Percentiles rank a stretch among this genome's conserved stretches.
These are phyloP conservation scores for Hystrix cristata DNA, from an alignment of 2,113 vertebrate genomes.

Conservation along the genomic window DNA sequence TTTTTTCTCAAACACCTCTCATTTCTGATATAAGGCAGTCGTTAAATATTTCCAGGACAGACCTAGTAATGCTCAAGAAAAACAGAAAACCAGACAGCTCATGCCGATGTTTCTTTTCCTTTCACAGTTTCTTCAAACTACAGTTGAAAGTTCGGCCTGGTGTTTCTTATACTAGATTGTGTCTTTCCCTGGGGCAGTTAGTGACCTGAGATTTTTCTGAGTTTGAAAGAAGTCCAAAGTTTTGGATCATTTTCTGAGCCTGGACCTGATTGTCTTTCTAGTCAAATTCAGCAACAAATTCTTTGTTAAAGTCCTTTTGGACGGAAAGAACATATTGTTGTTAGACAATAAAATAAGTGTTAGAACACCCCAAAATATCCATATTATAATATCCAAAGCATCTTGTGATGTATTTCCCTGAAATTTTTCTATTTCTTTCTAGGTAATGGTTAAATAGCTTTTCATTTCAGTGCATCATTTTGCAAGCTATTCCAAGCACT, in stretches of 20 bases:
- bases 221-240: slow-evolving; percentile 14
- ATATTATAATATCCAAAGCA: not conserved
- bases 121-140: slow-evolving; percentile 11
- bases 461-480: not conserved
- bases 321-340: not conserved
- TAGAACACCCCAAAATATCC: not conserved
- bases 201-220: slow-evolving; percentile 34
- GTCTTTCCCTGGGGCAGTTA: not conserved
- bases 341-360: not conserved
- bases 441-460: not conserved
- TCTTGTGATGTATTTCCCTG: not conserved
- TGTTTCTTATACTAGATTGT: slow-evolving; percentile 10
- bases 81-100: not conserved
- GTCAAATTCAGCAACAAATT: not conserved
- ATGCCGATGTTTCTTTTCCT: not conserved
- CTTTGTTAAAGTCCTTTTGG: not conserved
- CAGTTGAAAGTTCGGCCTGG: not conserved
- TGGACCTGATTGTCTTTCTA: not conserved
- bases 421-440: slow-evolving; percentile 35
- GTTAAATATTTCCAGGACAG: not conserved
- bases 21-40: not conserved
- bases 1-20: not conserved
- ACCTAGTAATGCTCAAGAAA: not conserved
- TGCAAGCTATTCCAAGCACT: slow-evolving; percentile 23
- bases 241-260: not conserved